These are phyloP conservation scores for Eueides isabella DNA, from an alignment of 1,140 invertebrate genomes.

Conservation along the genomic window DNA sequence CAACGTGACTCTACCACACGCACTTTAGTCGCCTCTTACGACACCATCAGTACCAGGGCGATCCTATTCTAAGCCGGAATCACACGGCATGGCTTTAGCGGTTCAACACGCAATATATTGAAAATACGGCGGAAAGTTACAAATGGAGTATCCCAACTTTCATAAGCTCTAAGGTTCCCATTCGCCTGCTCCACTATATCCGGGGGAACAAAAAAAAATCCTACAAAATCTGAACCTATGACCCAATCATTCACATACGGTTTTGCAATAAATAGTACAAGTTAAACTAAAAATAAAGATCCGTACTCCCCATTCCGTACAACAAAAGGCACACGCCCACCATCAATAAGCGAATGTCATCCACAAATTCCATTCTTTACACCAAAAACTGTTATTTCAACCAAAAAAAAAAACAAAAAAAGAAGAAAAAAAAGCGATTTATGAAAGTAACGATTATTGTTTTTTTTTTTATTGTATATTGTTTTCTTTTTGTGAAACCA, in stretches of 20 bases:
- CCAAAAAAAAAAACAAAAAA: neutral
- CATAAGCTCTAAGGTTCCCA: no score
- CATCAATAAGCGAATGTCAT: constrained; percentile 13
- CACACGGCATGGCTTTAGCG: no score
- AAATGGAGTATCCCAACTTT: no score
- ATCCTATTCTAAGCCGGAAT: no score
- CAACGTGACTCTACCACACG: no score
- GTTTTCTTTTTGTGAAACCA: neutral
- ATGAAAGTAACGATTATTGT: neutral
- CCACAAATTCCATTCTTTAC: constrained; percentile 11
- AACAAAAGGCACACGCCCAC: constrained; percentile 21
- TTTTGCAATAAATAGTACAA: neutral
- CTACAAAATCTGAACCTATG: neutral
- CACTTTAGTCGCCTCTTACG: no score
- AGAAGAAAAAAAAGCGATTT: neutral
- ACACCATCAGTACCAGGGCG: no score
- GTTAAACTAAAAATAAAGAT: constrained; percentile 10
- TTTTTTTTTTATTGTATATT: neutral
- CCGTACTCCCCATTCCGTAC: neutral
- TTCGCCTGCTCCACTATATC: no score
- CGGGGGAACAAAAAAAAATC: no score
- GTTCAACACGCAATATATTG: no score
- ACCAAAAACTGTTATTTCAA: constrained; percentile 8
- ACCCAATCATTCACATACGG: neutral
- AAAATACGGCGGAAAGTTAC: no score